phyloP scores from a whole-genome alignment of 2,888 invertebrate genomes.

The Scelioninae gen. 2 region DNA sequence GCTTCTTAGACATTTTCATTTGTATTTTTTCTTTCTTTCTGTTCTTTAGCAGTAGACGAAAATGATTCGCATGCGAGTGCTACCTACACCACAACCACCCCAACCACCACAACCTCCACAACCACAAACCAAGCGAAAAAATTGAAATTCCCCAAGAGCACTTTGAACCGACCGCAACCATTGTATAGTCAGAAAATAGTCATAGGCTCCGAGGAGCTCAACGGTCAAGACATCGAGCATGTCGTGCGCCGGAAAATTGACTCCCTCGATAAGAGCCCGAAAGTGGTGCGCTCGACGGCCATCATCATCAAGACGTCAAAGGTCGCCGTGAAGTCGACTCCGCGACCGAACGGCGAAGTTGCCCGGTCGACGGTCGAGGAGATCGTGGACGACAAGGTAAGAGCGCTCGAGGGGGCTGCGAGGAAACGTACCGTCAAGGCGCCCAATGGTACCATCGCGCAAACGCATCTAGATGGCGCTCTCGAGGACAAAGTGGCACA shows the following conservation, averaged over 20 bases:
- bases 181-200: slow-evolving; percentile 74
- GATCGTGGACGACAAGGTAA: slow-evolving; percentile 50
- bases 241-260: slow-evolving; percentile 72
- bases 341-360: slow-evolving; percentile 56
- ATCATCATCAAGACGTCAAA: slow-evolving; percentile 73
- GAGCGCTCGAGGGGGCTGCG: slow-evolving; percentile 26
- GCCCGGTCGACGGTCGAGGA: slow-evolving; percentile 13
- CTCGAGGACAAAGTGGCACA: neutral
- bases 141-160: slow-evolving; percentile 72
- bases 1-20: slow-evolving; percentile 63
- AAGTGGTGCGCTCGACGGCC: slow-evolving; percentile 72
- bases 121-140: slow-evolving; percentile 71
- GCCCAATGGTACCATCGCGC: slow-evolving; percentile 39
- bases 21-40: slow-evolving; percentile 71
- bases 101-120: slow-evolving; percentile 63
- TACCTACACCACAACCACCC: slow-evolving; percentile 69
- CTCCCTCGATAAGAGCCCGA: slow-evolving; percentile 72
- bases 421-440: slow-evolving; percentile 21
- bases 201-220: slow-evolving; percentile 73
- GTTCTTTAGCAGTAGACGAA: slow-evolving; percentile 74
- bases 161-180: slow-evolving; percentile 69
- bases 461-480: slow-evolving; percentile 8
- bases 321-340: slow-evolving; percentile 62
- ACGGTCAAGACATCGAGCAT: slow-evolving; percentile 71
- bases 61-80: slow-evolving; percentile 74